Base-by-base conservation (phyloP, 2,797 vertebrate genomes). In the Hydrocynus forskahlii region DNA sequence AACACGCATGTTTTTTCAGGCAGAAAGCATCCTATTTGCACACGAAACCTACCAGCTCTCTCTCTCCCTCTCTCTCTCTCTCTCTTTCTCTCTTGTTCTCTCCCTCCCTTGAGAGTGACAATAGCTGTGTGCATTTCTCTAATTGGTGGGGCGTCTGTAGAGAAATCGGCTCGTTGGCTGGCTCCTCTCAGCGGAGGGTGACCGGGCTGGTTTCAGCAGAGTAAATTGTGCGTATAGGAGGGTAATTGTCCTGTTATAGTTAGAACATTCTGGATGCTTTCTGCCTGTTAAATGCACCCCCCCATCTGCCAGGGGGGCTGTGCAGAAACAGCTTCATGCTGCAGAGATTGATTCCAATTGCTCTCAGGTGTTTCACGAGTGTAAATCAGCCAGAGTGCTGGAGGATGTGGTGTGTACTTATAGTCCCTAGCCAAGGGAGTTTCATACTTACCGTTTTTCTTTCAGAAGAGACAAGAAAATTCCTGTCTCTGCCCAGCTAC, bases 241-340 rank as follows among this genome's bases (percentile, higher is more conserved):
- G 45, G 70, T 85, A 80, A 83, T 84, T 64, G 73, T 68, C 79
- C 82, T 69, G 55, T 82, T 84, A 88, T 64, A 68, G 69, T 50
- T 75, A 79, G 70, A 69, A 50, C 77, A 25, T 75, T 75, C 71
- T 85, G 62, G 48, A 54, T 75, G 29, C 54, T 67, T 64, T 67
- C 60, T 67, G 70, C 29, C 71, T 57, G 40, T 68, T 75, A 68
- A 84, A 76, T 29, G 29, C 60, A 17, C 68, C 25, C 71, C 71
- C 45, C 50, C 48, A 59, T 80, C 67, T 76, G 67, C 10, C 55
- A 57, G 77, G 59, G 73, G 54, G 66, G 12, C 23, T 57, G 76
- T 74, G 76, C 71, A 80, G 68, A 75, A 73, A 73, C 74, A 70
- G 72, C 16, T 55, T 57, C 16, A 7, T 40, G n/a, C 50, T 66